A percentile compares a stretch with the other conserved stretches of the same genome.
Evolutionary conservation across 1,140 invertebrate species (phyloP).

Genomic region (Pararge aegeria): DNA sequence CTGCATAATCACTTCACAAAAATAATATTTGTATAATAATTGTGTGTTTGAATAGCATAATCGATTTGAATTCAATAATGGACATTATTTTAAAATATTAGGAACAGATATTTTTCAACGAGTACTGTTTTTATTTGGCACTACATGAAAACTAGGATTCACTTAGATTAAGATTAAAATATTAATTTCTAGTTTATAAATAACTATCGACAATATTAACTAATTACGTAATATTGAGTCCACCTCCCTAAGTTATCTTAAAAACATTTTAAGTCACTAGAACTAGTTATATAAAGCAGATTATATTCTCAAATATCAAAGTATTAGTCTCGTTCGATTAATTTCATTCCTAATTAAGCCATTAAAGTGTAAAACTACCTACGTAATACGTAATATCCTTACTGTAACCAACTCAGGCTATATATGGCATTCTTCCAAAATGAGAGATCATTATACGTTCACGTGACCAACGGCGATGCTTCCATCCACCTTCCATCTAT

Average conservation of each 20-base stretch:
- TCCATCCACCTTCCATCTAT: slow-evolving; percentile 34
- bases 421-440: slow-evolving; percentile 15
- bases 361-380: slow-evolving; percentile 11
- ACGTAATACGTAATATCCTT: slow-evolving; percentile 19
- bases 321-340: slow-evolving; percentile 18
- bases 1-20: no score
- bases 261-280: slow-evolving; percentile 12
- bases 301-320: slow-evolving; percentile 24
- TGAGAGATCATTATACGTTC: slow-evolving; percentile 16
- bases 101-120: no score
- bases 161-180: background rate
- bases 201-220: background rate
- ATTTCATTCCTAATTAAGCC: slow-evolving; percentile 24
- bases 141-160: no score
- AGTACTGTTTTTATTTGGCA: no score
- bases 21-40: no score
- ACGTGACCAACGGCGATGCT: slow-evolving; percentile 7
- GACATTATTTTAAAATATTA: no score
- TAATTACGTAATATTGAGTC: background rate
- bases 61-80: no score
- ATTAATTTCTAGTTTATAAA: background rate
- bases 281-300: slow-evolving; percentile 18
- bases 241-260: slow-evolving; percentile 11
- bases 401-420: slow-evolving; percentile 5
- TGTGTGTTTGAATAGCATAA: no score